These are phyloP conservation scores for Diarsia mendica DNA, from an alignment of 2,888 invertebrate genomes.

Conservation along the genomic window DNA sequence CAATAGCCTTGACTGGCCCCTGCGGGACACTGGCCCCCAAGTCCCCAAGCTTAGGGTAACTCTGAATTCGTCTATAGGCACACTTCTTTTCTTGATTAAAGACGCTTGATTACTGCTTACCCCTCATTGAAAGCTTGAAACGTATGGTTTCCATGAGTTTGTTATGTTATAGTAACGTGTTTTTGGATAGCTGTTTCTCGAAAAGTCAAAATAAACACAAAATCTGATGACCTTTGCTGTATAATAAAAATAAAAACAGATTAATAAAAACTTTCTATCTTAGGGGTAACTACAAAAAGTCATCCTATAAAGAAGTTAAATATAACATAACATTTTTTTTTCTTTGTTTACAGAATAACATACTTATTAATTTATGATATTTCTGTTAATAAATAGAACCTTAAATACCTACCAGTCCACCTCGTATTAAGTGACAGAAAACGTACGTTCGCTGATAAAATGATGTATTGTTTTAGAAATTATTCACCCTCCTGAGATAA, in stretches of 20 bases:
- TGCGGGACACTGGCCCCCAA: slow-evolving; percentile 22
- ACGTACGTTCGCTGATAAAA: neutral
- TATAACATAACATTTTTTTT: no score
- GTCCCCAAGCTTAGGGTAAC: slow-evolving; percentile 34
- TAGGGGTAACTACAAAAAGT: no score
- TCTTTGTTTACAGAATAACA: no score
- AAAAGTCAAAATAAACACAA: neutral
- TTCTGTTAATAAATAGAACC: no score
- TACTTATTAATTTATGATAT: no score
- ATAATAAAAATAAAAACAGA: neutral
- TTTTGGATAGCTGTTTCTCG: neutral
- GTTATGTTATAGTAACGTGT: neutral
- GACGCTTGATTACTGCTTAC: slow-evolving; percentile 49
- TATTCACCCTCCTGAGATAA: slow-evolving; percentile 2
- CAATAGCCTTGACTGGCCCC: slow-evolving; percentile 39
- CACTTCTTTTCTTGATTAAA: slow-evolving; percentile 37
- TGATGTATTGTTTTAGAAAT: slow-evolving; percentile 11
- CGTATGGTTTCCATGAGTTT: slow-evolving; percentile 22
- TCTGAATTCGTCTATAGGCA: slow-evolving; percentile 14
- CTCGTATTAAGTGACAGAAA: slow-evolving; percentile 3
- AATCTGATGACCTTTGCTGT: no score
- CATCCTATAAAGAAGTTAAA: neutral
- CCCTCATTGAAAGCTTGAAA: slow-evolving; percentile 19
- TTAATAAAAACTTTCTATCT: neutral
- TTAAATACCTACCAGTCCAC: neutral